phyloP scores from a whole-genome alignment of 2,888 invertebrate species.

The Tribolium freemani region DNA sequence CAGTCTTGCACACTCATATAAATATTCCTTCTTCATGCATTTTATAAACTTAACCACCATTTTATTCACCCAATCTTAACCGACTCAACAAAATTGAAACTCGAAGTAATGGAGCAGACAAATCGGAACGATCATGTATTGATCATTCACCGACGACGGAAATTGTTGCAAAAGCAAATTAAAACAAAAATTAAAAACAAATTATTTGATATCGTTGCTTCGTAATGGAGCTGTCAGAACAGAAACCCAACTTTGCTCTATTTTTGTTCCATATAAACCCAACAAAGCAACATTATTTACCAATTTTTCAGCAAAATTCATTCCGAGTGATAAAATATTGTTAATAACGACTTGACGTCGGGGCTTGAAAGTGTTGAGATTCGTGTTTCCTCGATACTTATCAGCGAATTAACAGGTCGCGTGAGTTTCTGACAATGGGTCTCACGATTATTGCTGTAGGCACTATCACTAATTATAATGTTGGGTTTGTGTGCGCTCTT shows the following conservation, averaged over 20 bases:
- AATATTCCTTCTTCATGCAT: constrained; percentile 12
- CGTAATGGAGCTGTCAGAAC: neutral
- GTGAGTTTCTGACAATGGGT: constrained; percentile 26
- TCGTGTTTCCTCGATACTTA: constrained; percentile 18
- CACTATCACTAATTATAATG: constrained; percentile 26
- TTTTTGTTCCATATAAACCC: neutral
- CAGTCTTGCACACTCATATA: constrained; percentile 5
- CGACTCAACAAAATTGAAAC: neutral
- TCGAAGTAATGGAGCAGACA: neutral
- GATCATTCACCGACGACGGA: too few relatives aligned
- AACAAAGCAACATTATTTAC: neutral
- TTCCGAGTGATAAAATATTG: neutral
- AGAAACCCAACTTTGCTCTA: neutral
- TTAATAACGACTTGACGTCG: neutral
- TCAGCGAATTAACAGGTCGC: constrained; percentile 23
- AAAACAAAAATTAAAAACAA: constrained; percentile 4
- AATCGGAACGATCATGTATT: neutral
- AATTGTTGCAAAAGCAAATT: neutral
- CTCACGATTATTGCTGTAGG: constrained; percentile 16
- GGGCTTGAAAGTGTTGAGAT: constrained; percentile 13
- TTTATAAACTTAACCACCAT: neutral
- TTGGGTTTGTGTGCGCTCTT: neutral
- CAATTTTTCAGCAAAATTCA: neutral
- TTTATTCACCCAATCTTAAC: neutral
- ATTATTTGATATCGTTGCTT: constrained; percentile 5